Evolutionary conservation across 2,113 vertebrate species (phyloP).

Genomic region (Pterocles orientalis): DNA sequence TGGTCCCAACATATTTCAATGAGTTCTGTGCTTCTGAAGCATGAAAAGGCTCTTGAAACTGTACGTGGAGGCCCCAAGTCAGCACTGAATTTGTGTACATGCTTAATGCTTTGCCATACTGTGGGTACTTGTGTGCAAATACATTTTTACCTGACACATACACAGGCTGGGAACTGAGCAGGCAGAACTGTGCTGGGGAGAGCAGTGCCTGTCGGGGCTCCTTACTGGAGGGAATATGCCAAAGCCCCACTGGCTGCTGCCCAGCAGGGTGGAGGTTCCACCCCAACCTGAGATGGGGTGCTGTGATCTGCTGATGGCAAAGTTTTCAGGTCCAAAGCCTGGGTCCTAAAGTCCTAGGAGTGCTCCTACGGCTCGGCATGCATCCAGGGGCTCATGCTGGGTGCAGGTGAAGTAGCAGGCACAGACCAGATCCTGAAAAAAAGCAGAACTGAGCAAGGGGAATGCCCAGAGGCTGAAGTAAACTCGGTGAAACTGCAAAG

Average conservation of each 20-base stretch:
- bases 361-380: not conserved
- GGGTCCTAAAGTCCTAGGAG: not conserved
- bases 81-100: not conserved
- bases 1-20: not conserved
- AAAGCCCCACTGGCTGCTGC: not conserved
- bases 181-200: not conserved
- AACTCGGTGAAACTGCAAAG: not conserved
- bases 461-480: not conserved
- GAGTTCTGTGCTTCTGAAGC: not conserved
- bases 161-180: not conserved
- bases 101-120: not conserved
- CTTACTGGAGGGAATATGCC: not conserved
- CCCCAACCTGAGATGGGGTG: rapidly evolving
- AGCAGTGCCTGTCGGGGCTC: not conserved
- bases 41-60: not conserved
- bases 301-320: not conserved
- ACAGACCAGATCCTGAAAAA: not conserved
- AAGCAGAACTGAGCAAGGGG: not conserved
- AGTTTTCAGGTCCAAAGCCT: not conserved
- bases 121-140: not conserved
- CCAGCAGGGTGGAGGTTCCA: not conserved
- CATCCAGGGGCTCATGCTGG: not conserved
- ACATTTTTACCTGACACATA: rapidly evolving
- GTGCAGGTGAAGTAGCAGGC: not conserved
- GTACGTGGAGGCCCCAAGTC: not conserved